A percentile compares a stretch with the other conserved stretches of the same genome.
These are phyloP conservation scores for Tridacna crocea DNA, from an alignment of 2,888 invertebrate species.

Conservation along the genomic window DNA sequence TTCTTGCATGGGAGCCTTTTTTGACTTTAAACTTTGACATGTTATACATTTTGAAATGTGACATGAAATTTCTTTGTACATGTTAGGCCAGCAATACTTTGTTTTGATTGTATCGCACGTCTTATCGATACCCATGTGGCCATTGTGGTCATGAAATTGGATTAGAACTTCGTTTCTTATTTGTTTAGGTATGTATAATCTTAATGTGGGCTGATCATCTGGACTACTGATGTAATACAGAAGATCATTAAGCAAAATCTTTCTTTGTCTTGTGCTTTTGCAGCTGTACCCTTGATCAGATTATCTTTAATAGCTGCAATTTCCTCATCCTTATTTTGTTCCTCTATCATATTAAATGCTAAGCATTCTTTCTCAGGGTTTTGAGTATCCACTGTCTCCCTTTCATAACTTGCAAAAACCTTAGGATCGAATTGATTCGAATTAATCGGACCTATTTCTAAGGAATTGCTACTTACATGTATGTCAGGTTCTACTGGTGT, in stretches of 20 bases:
- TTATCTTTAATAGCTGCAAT: constrained; percentile 24
- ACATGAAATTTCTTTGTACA: too few species aligned
- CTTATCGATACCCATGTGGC: constrained; percentile 6
- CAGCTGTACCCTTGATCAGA: constrained; percentile 19
- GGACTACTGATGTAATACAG: constrained; percentile 52
- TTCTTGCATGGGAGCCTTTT: constrained; percentile 24
- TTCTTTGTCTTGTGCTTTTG: constrained; percentile 17
- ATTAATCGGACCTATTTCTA: constrained; percentile 38
- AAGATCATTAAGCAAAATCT: constrained; percentile 41
- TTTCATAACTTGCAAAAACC: constrained; percentile 13
- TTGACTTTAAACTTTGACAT: constrained; percentile 33
- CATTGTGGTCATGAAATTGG: neutral
- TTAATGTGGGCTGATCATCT: too few species aligned
- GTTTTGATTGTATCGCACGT: constrained; percentile 1
- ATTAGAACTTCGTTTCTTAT: neutral
- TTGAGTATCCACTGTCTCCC: neutral
- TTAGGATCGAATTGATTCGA: constrained; percentile 51
- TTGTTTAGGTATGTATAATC: constrained; percentile 11
- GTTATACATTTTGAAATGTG: constrained; percentile 26
- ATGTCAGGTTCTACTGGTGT: constrained; percentile 17
- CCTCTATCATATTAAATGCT: constrained; percentile 23
- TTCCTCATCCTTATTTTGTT: constrained; percentile 32
- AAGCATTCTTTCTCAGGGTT: constrained; percentile 1
- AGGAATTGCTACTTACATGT: constrained; percentile 33
- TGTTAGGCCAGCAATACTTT: too few species aligned